These are phyloP conservation scores for Drosophila orosa DNA, from an alignment of 1,140 invertebrate species.

Conservation along the genomic window DNA sequence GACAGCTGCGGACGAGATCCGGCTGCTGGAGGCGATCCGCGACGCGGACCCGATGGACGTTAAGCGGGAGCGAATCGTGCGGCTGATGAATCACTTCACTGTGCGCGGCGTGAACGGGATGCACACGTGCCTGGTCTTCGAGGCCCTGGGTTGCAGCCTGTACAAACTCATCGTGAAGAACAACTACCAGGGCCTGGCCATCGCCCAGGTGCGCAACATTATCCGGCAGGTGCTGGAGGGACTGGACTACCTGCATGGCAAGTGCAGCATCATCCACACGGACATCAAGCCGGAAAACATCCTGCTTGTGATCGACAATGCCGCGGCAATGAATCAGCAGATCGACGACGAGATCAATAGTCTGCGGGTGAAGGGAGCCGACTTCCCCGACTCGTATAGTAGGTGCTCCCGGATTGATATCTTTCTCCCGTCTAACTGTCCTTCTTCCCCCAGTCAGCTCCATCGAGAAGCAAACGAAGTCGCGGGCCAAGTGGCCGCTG, in stretches of 20 bases:
- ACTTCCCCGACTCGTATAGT: slow-evolving; percentile 84
- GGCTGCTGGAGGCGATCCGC: slow-evolving; percentile 96
- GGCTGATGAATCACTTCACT: slow-evolving; percentile 98
- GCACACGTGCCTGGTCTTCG: slow-evolving; percentile 98
- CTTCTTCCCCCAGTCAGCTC: slow-evolving; percentile 69
- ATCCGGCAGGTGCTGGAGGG: slow-evolving; percentile 97
- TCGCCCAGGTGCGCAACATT: slow-evolving; percentile 97
- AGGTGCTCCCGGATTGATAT: slow-evolving; percentile 16
- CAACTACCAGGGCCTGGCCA: slow-evolving; percentile 98
- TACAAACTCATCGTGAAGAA: slow-evolving; percentile 99
- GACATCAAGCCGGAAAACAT: slow-evolving; percentile 99
- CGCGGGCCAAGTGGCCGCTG: slow-evolving; percentile 77
- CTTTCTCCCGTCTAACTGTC: background rate
- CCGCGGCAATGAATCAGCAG: slow-evolving; percentile 94
- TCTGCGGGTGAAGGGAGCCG: slow-evolving; percentile 87
- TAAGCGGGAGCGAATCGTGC: slow-evolving; percentile 97
- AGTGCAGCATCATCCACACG: slow-evolving; percentile 99
- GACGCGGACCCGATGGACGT: slow-evolving; percentile 95
- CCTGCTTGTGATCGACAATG: slow-evolving; percentile 93
- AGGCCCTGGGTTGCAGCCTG: slow-evolving; percentile 98
- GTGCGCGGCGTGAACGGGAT: slow-evolving; percentile 98
- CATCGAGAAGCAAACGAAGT: slow-evolving; percentile 83
- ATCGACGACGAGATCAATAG: slow-evolving; percentile 93
- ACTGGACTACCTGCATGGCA: slow-evolving; percentile 97
- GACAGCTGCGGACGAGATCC: slow-evolving; percentile 99